Evolutionary conservation across 2,888 invertebrate genomes (phyloP), one percentile per base, ranked within the genome.

Genomic region (Antitype chi): DNA sequence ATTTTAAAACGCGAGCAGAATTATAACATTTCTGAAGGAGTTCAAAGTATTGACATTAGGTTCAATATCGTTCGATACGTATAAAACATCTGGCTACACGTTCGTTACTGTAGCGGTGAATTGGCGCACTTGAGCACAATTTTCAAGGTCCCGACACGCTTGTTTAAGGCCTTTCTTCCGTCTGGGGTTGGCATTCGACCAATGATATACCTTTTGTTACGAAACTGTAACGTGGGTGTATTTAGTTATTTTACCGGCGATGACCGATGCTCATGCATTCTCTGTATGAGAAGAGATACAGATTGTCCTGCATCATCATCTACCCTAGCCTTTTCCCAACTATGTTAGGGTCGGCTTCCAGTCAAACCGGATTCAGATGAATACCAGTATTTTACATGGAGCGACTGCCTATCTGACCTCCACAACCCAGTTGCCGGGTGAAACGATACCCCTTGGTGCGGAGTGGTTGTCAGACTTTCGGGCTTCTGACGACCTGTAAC

Each of bases 81-180:
- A 77, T 78, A 77, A 38, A 53, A 60, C 43, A 62, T 81, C 84
- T 83, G 83, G 77, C 87, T 85, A 86, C 84, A 74, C 80, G 85
- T 87, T 90, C 78, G 70, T 82, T 85, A 84, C 85, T 86, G 86
- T 88, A 87, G 90, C 89, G 84, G 85, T 76, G 88, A 90, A 89
- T 89, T 87, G 90, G 89, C 87, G 87, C 87, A 89, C 86, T 90
- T 90, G 87, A 88, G 83, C 32, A 23, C 89, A 80, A 68, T 87
- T 91, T 93, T 93, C 93, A 94, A 94, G 94, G 94, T 90, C 89
- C 78, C 89, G 88, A 82, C 91, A 90, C 83, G 88, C 82, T 90
- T 89, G 86, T 83, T 81, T 77, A 85, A 84, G 85, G 89, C 92
- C 92, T 93, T 93, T 93, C 91, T 89, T n/a, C 62, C 64, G 81